Evolutionary conservation across 2,797 vertebrate species (phyloP), one percentile per base, ranked within the genome.

Genomic region (Cuniculus paca): DNA sequence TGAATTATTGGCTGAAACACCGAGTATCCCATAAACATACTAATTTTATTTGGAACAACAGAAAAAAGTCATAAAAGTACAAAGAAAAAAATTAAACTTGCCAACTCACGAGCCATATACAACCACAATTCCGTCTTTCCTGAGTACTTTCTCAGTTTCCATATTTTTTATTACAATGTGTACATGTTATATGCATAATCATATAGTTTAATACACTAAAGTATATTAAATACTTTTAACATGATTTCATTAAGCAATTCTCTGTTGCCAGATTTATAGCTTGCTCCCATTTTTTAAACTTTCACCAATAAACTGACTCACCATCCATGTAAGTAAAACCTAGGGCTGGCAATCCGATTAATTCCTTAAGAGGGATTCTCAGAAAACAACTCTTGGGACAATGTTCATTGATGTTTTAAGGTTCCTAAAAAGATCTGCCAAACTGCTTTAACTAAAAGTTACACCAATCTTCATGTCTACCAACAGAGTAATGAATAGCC

Each of bases 391-490:
- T 61, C 77, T 31, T 52, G 16, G 19, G n/a, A 96, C n/a, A 16
- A 39, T 11, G 39, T 56, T 68, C 54, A n/a, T 12, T 97, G 84
- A 90, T 60, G 74, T 86, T 54, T 87, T 87, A 68, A 63, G 28
- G 72, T 74, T 90, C 50, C 81, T 91, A 91, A 56, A 52, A 97
- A 90, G n/a, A 94, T 28, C 50, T 91, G 45, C 50, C 45, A 79
- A 78, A 89, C 72, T 91, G 58, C 75, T 91, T 81, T 92, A 85
- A 83, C 54, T 79, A 81, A 70, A 89, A 87, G n/a, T 91, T 89
- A 75, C 13, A 36, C 45, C 75, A 87, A 14, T 74, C 83, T 78
- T 83, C 79, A 87, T 58, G 65, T 88, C 85, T 81, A 88, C 74
- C 83, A 72, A 88, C 22, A 17, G 36, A 72, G 3, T 45, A 48